phyloP scores from a whole-genome alignment of 2,797 vertebrate species.

The Discoglossus pictus region DNA sequence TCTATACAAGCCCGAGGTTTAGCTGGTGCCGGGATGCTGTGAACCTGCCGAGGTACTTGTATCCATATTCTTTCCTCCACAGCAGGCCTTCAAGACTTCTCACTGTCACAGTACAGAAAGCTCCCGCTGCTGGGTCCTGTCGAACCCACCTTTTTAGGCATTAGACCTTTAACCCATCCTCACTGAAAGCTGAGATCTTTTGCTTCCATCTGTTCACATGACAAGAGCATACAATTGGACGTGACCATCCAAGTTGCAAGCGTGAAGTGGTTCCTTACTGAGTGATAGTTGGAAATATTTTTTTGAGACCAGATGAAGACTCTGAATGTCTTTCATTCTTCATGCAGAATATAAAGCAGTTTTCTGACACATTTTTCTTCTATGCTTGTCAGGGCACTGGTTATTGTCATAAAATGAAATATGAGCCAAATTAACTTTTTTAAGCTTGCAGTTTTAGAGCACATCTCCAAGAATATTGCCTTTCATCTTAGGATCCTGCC shows the following conservation, averaged over 20 bases:
- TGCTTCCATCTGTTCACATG: conserved; percentile 65
- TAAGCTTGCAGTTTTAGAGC: conserved; percentile 38
- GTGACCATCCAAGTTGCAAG: conserved; percentile 55
- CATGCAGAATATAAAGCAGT: conserved; percentile 56
- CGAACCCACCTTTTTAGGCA: conserved; percentile 54
- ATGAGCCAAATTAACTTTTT: conserved; percentile 50
- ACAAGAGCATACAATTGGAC: conserved; percentile 59
- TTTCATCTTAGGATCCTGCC: conserved; percentile 31
- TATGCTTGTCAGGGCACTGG: conserved; percentile 30
- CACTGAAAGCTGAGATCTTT: conserved; percentile 63
- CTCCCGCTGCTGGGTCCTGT: conserved; percentile 57
- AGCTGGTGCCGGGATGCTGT: conserved; percentile 65
- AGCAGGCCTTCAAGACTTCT: conserved; percentile 61
- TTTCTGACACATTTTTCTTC: conserved; percentile 52
- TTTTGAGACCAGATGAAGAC: conserved; percentile 54
- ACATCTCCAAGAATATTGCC: conserved; percentile 42
- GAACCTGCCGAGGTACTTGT: conserved; percentile 65
- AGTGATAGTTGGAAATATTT: conserved; percentile 50
- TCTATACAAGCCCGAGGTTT: conserved; percentile 66
- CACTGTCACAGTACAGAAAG: conserved; percentile 57
- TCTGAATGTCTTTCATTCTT: conserved; percentile 56
- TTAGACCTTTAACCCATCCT: conserved; percentile 58
- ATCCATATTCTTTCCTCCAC: conserved; percentile 60
- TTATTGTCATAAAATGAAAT: conserved; percentile 40
- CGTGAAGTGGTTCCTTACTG: conserved; percentile 55